Percentiles rank a stretch among this genome's conserved stretches.
These are phyloP conservation scores for Benthosema pterotum DNA, from an alignment of 2,797 vertebrate species.

Conservation along the genomic window DNA sequence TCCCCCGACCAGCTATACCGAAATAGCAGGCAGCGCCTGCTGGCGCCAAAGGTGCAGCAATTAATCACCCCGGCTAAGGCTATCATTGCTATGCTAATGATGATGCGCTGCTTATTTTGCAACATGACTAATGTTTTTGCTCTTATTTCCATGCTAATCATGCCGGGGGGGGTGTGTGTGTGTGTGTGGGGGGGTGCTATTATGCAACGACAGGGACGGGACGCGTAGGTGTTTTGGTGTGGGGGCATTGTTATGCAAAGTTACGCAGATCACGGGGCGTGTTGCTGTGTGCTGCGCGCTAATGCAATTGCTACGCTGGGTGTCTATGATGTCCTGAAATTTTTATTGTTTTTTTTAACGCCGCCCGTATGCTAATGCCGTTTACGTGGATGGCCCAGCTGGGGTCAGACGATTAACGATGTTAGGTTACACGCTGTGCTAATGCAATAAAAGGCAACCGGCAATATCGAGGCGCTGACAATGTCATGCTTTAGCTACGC, in stretches of 20 bases:
- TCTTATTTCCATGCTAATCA: neutral
- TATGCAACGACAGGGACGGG: neutral
- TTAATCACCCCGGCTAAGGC: conserved; percentile 32
- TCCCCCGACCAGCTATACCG: conserved; percentile 27
- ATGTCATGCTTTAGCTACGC: neutral
- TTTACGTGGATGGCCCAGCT: too few relatives aligned
- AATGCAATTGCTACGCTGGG: neutral
- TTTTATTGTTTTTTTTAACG: too few relatives aligned
- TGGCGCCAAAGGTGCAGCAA: conserved; percentile 22
- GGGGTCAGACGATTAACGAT: neutral
- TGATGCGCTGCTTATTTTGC: conserved; percentile 24
- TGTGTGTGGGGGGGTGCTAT: too few relatives aligned
- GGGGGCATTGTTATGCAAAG: too few relatives aligned
- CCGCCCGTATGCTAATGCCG: neutral
- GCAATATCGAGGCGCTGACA: neutral
- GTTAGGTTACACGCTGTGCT: neutral
- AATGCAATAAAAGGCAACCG: neutral
- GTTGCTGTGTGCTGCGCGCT: neutral
- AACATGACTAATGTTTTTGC: conserved; percentile 14
- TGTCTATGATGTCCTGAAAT: neutral
- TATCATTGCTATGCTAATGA: conserved; percentile 12
- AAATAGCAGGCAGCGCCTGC: conserved; percentile 11
- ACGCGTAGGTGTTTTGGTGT: too few relatives aligned
- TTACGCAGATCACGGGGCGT: too few relatives aligned
- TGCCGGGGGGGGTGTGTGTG: too few relatives aligned